Percentiles rank a stretch among this genome's conserved stretches.
phyloP scores from a whole-genome alignment of 2,888 invertebrate genomes.

The Gonocerus acuteangulatus region DNA sequence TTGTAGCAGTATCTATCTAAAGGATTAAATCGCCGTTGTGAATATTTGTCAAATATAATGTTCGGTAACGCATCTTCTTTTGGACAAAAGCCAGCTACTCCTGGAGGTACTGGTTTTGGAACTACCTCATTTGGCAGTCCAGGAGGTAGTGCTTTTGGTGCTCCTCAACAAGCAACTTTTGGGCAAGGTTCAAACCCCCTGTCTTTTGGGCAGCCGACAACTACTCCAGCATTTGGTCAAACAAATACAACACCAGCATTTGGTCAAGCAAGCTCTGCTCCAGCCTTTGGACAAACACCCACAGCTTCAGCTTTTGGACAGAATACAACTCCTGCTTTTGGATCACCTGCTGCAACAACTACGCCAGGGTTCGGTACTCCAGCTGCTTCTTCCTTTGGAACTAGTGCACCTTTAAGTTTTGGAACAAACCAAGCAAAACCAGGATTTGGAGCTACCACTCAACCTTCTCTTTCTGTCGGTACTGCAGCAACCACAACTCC shows the following conservation, averaged over 20 bases:
- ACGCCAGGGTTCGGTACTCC: slow-evolving; percentile 20
- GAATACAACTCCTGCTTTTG: neutral
- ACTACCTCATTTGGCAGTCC: slow-evolving; percentile 2
- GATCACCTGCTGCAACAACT: neutral
- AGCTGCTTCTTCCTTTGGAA: slow-evolving; percentile 3
- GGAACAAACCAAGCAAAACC: neutral
- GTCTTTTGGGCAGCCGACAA: neutral
- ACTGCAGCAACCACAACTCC: slow-evolving; percentile 18
- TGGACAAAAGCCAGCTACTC: slow-evolving; percentile 8
- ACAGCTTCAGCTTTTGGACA: slow-evolving; percentile 6
- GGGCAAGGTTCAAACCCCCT: neutral
- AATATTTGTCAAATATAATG: neutral
- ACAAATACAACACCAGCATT: slow-evolving; percentile 6
- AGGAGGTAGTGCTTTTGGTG: neutral
- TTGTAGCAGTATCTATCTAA: too few relatives aligned
- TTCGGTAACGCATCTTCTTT: slow-evolving; percentile 10
- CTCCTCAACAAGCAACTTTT: slow-evolving; percentile 4
- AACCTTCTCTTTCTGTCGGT: slow-evolving; percentile 2
- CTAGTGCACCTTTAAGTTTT: neutral
- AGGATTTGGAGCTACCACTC: slow-evolving; percentile 8
- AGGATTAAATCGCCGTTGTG: too few relatives aligned
- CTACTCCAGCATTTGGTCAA: neutral
- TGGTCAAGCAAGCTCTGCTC: neutral
- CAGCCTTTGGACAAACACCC: slow-evolving; percentile 3
- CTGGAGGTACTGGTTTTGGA: slow-evolving; percentile 2